Percentiles rank a stretch among this genome's conserved stretches.
These are phyloP conservation scores for Vanessa atalanta DNA, from an alignment of 1,140 invertebrate species.

Conservation along the genomic window DNA sequence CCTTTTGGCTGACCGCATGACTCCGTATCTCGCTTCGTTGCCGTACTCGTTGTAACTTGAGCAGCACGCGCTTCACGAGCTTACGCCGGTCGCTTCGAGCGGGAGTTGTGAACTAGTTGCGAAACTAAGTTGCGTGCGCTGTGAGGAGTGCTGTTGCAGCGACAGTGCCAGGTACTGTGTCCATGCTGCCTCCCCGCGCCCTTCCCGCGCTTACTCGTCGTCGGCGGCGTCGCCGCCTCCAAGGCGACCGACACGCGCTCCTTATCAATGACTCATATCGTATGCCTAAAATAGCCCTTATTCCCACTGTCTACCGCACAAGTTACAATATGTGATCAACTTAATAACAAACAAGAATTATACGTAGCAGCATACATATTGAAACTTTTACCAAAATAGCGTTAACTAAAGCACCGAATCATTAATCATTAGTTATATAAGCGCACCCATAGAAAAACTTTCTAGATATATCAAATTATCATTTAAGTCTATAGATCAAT, in stretches of 20 bases:
- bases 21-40: constrained; percentile 81
- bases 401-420: no score
- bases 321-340: constrained; percentile 16
- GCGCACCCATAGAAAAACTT: not conserved
- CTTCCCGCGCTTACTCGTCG: constrained; percentile 39
- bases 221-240: constrained; percentile 49
- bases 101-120: constrained; percentile 62
- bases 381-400: not conserved
- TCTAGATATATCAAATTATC: not conserved
- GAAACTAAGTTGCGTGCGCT: constrained; percentile 57
- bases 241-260: constrained; percentile 51
- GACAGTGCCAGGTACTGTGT: constrained; percentile 69
- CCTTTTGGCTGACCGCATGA: constrained; percentile 82
- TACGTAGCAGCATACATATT: constrained; percentile 4
- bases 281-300: constrained; percentile 50
- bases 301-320: constrained; percentile 28
- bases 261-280: constrained; percentile 60
- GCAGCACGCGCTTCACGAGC: constrained; percentile 74
- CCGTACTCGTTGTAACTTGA: constrained; percentile 75
- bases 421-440: no score
- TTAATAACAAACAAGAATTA: not conserved
- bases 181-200: constrained; percentile 50
- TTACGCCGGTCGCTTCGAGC: constrained; percentile 57
- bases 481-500: no score
- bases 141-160: constrained; percentile 62